phyloP scores from a whole-genome alignment of 2,888 invertebrate genomes.

The Podabrus alpinus region DNA sequence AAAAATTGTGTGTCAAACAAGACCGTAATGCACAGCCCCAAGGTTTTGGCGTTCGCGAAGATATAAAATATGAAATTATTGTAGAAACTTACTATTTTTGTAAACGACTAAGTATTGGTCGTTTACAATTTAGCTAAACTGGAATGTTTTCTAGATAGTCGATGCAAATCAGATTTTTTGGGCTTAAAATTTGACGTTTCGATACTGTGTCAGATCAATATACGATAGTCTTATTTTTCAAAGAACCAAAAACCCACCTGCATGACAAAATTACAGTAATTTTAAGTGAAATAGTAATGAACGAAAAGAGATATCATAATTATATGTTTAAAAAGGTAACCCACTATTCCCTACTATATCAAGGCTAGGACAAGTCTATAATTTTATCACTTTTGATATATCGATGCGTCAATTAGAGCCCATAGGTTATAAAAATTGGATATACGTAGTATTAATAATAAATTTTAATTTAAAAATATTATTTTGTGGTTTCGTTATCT shows the following conservation, averaged over 20 bases:
- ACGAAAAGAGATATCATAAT: neutral
- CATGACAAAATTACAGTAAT: conserved; percentile 1
- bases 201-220: too few species aligned
- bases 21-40: neutral
- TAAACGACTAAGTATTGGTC: too few species aligned
- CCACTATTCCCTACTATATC: conserved; percentile 1
- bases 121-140: too few species aligned
- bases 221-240: neutral
- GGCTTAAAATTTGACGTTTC: too few species aligned
- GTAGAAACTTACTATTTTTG: too few species aligned
- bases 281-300: neutral
- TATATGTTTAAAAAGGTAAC: neutral
- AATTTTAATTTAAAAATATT: neutral
- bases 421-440: neutral
- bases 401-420: neutral
- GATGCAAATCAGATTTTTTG: too few species aligned
- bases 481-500: neutral
- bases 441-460: neutral
- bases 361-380: neutral
- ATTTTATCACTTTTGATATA: neutral
- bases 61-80: too few species aligned
- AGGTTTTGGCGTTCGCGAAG: too few species aligned
- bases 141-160: too few species aligned
- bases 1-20: neutral
- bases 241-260: neutral